Base-by-base conservation (phyloP, 2,888 invertebrate species). In the Acanthacorydalis orientalis region DNA sequence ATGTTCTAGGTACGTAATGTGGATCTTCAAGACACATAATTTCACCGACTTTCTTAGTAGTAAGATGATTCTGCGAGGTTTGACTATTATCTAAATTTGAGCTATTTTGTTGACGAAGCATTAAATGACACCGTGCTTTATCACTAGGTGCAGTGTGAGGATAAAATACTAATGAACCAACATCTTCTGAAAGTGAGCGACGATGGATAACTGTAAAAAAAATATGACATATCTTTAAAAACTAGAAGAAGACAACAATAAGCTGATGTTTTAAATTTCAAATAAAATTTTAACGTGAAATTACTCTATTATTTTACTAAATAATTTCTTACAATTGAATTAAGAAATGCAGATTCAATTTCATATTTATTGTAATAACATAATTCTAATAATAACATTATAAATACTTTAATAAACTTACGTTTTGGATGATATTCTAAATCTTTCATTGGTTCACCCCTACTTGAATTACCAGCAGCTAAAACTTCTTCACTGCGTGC, bases 21-120 rank as follows among this genome's bases (percentile, higher is more conserved):
- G 83, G 77, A 69, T 89, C 88, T 55, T 84, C 78, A 54, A 83
- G 74, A 62, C 88, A 82, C 81, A 91, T 91, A 51, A 84, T 81
- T 66, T 87, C 85, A 45, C 86, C 88, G 8, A 88, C 78, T 55
- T 80, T 78, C 49, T 77, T 74, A 48, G 80, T 72, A 7, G 73
- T 71, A 37, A 70, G 53, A 51, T 74, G 34, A 14, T 41, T 35
- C 4, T 46, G 12, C 8, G 45, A 37, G 23, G 16, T 9, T 14
- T 10, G n/a, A 15, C 31, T 40, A n/a, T 34, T 33, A 33, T 50
- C 50, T 9, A 32, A 33, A 14, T 12, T 48, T 43, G 35, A 14
- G 7, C 41, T 34, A 11, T 41, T 40, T 34, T 48, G 47, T 47
- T 48, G 49, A 44, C 73, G 64, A 48, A 73, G 65, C 53, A 80